Conservation (phyloP, 2,888 invertebrate genomes). For the Euspilapteryx auroguttella region DNA sequence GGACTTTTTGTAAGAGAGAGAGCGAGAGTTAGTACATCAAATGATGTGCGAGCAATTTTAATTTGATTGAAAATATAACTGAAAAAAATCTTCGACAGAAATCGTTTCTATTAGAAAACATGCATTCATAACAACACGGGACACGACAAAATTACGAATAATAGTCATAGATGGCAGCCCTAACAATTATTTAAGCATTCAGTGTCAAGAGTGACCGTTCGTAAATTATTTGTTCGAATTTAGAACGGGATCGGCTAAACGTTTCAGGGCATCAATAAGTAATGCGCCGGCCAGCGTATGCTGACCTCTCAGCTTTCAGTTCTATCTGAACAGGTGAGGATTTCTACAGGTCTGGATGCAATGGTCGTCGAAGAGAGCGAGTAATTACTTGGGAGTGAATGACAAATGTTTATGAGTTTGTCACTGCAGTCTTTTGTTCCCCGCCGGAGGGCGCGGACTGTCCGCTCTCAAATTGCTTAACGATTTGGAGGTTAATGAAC, state of each 20-base stretch:
- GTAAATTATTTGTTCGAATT: constrained; percentile 60
- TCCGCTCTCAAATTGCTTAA: no score
- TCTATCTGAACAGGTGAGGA: neutral
- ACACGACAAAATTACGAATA: no score
- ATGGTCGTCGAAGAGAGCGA: constrained; percentile 27
- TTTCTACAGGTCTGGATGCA: constrained; percentile 14
- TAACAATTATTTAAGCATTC: constrained; percentile 12
- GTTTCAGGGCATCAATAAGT: constrained; percentile 57
- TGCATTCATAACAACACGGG: no score
- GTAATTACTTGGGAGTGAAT: constrained; percentile 47
- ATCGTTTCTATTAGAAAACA: no score
- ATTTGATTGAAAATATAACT: no score
- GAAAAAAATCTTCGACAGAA: no score
- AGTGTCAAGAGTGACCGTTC: constrained; percentile 47
- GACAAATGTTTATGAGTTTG: constrained; percentile 61
- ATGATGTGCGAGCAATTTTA: no score
- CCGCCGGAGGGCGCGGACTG: no score
- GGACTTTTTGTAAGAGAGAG: no score
- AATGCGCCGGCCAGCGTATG: constrained; percentile 23
- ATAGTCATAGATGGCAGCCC: constrained; percentile 17
- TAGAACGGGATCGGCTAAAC: constrained; percentile 55
- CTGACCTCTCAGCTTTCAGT: constrained; percentile 13
- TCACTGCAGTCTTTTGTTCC: no score
- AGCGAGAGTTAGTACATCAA: no score
- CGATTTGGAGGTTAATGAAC: no score